phyloP scores from a whole-genome alignment of 2,888 invertebrate genomes.

The Thymelicus sylvestris region DNA sequence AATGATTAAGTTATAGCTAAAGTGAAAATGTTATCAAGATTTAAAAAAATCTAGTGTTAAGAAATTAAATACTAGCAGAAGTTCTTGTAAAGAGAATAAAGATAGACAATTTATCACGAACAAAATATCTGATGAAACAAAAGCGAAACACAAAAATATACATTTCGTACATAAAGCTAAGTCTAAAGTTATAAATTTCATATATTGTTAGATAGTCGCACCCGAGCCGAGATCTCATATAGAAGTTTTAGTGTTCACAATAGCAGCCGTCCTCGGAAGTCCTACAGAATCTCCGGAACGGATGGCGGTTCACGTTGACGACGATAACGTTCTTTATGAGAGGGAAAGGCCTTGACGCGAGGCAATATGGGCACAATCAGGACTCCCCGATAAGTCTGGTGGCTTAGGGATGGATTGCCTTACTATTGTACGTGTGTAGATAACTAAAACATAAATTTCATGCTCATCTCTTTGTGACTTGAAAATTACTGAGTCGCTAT shows the following conservation, averaged over 20 bases:
- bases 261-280: slow-evolving; percentile 17
- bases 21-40: no score
- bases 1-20: no score
- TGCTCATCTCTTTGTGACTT: no score
- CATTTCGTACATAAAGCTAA: neutral
- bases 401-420: slow-evolving; percentile 4
- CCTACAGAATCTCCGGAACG: slow-evolving; percentile 18
- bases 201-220: neutral
- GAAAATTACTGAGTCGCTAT: no score
- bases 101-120: no score
- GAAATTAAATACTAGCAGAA: no score
- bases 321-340: slow-evolving; percentile 27
- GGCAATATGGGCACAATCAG: slow-evolving; percentile 15
- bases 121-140: no score
- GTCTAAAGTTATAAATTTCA: neutral
- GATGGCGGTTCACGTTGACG: slow-evolving; percentile 17
- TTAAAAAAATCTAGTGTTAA: no score
- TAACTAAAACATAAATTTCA: no score
- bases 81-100: no score
- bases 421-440: neutral
- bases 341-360: slow-evolving; percentile 11
- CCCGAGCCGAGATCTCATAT: neutral
- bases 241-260: slow-evolving; percentile 12
- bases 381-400: slow-evolving; percentile 18
- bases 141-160: no score